Evolutionary conservation across 2,113 vertebrate species (phyloP), one percentile per base, ranked within the genome.

Genomic region (Amazona guildingii): DNA sequence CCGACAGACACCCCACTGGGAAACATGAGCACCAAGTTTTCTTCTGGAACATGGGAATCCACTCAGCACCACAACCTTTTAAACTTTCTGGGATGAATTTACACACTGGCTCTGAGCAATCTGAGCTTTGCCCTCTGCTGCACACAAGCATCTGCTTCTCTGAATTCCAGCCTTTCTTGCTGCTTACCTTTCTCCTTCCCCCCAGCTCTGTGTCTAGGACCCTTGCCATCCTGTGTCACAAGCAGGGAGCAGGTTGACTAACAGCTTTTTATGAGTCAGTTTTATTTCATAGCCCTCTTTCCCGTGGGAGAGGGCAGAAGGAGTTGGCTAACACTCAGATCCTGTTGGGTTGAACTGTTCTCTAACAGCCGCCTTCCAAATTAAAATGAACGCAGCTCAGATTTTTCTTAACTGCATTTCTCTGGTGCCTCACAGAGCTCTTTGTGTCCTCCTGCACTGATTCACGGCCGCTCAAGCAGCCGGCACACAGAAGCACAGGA

Each of bases 291-390:
- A 75, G 54, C 64, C 67, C 46, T 83, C 68, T 88, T 90, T 93
- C 95, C 95, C 94, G 93, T 92, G 90, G 80, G 91, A 95, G 93
- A 94, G 86, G 83, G 79, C 92, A 88, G 68, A 55, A 49, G 51
- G 67, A 90, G 55, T 14, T 94, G 91, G 93, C 94, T 72, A 85
- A 74, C 69, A 16, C 88, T 94, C 84, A 90, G 88, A 81, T 76
- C 81, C 90, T 63, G 80, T 85, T 80, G 87, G 87, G 78, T 19
- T 90, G 86, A 80, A 81, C 69, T 62, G 64, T 86, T 93, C 89
- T 79, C 93, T 83, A 86, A 81, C 52, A 86, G 73, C 57, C 48
- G 4, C 59, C 69, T 90, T 90, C 92, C 66, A 84, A 85, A 86
- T 48, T 68, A 93, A 94, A 95, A 96, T 88, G 43, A 95, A 79